These are phyloP conservation scores for Muntiacus muntjak DNA, from an alignment of 2,113 vertebrate genomes.

Conservation along the genomic window DNA sequence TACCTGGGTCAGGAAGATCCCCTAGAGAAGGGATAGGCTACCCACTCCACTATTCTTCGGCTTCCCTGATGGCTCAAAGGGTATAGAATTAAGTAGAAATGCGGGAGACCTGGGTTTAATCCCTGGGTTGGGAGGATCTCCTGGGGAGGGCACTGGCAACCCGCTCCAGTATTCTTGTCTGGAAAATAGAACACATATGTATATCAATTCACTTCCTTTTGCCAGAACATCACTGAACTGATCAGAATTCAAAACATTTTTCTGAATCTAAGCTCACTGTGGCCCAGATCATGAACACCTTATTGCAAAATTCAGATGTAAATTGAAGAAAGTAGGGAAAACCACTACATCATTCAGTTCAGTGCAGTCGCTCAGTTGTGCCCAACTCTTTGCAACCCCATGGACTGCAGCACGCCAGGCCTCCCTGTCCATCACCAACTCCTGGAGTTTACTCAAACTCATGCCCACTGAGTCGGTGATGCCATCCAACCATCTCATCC, in stretches of 20 bases:
- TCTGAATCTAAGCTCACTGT: background rate
- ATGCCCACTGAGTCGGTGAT: background rate
- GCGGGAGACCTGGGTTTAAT: accelerated
- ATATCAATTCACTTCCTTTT: background rate
- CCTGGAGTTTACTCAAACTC: background rate
- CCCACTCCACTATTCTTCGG: accelerated
- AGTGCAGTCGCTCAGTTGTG: background rate
- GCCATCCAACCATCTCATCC: background rate
- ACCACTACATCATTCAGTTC: background rate
- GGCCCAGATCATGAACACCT: background rate
- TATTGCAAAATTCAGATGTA: background rate
- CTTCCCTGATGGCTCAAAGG: background rate
- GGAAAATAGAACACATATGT: background rate
- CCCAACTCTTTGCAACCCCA: background rate
- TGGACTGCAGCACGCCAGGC: background rate
- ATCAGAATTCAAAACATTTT: background rate
- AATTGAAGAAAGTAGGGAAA: background rate
- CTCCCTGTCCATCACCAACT: background rate
- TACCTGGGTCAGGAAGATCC: background rate
- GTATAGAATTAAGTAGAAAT: background rate
- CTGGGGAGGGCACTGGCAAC: background rate
- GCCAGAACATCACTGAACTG: background rate
- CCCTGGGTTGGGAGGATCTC: background rate
- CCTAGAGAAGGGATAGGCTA: background rate
- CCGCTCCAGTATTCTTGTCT: background rate